phyloP scores from a whole-genome alignment of 1,140 invertebrate species.

The Panulirus ornatus region DNA sequence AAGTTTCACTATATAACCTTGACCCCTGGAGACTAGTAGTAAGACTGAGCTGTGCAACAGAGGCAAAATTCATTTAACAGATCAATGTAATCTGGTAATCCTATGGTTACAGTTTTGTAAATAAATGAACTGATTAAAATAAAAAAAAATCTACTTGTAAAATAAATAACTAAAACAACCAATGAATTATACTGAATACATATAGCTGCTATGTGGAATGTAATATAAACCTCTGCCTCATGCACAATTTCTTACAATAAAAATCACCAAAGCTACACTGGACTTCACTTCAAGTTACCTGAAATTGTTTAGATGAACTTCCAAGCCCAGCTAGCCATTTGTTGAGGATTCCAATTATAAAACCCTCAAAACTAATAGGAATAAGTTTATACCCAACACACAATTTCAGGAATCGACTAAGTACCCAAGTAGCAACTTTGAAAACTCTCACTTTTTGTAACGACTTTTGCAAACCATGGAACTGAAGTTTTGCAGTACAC shows the following conservation, averaged over 20 bases:
- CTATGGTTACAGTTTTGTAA: not conserved
- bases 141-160: no score
- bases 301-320: not conserved
- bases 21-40: constrained; percentile 41
- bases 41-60: constrained; percentile 50
- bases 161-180: no score
- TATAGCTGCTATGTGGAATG: not conserved
- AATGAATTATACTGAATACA: no score
- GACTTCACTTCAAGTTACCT: not conserved
- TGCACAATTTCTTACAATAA: constrained; percentile 35
- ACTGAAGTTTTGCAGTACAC: constrained; percentile 21
- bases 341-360: not conserved
- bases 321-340: not conserved
- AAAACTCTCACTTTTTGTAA: constrained; percentile 1
- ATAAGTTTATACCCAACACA: not conserved
- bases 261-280: constrained; percentile 16
- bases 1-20: constrained; percentile 2
- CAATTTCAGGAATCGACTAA: not conserved
- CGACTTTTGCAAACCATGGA: not conserved
- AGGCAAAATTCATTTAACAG: not conserved
- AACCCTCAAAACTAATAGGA: not conserved
- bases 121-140: no score
- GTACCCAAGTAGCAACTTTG: not conserved
- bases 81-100: not conserved
- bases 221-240: not conserved